Evolutionary conservation across 2,113 vertebrate species (phyloP), one percentile per base, ranked within the genome.

Genomic region (Neoarius graeffei): DNA sequence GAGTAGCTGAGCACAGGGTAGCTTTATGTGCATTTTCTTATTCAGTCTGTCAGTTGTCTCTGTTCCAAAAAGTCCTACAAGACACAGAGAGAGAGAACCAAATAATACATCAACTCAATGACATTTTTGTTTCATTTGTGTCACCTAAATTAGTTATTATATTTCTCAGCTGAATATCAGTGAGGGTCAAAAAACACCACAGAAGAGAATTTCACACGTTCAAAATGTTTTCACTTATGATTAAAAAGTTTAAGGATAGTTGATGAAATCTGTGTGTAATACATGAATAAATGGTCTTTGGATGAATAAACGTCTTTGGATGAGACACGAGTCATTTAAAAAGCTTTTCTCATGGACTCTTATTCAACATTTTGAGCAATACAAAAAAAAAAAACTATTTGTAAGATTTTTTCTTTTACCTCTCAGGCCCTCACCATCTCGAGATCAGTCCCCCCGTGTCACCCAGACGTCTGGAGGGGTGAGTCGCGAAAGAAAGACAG

Each of bases 41-140:
- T 56, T 27, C 52, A 27, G 25, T 27, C 76, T 8, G 3, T 50
- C 56, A 59, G 7, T 17, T 20, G 23, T 30, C 59, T 66, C 73
- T 57, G 23, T 57, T 79, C 84, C 71, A 50, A 30, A 77, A n/a
- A 5, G 25, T 42, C 85, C 85, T 81, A 15, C 2, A 27, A 79
- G 59, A 77, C 1, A 67, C 15, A 77, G 9, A 77, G 30, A 73
- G 27, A 74, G 42, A 17, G 11, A 27, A 0, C 0, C 10, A 15
- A 3, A 79, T 79, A 56, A 79, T 79, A 15, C 50, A 56, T 85
- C 67, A 73, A 59, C 52, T 74, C 52, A 85, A n/a, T 30, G 66
- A 48, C 52, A 17, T 6, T 84, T 85, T 42, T 52, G 14, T 57
- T 57, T 80, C 77, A 57, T 54, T n/a, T 14, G 1, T 27, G 50